These are phyloP conservation scores for Epistrophe grossulariae DNA, from an alignment of 2,888 invertebrate species.

Conservation along the genomic window DNA sequence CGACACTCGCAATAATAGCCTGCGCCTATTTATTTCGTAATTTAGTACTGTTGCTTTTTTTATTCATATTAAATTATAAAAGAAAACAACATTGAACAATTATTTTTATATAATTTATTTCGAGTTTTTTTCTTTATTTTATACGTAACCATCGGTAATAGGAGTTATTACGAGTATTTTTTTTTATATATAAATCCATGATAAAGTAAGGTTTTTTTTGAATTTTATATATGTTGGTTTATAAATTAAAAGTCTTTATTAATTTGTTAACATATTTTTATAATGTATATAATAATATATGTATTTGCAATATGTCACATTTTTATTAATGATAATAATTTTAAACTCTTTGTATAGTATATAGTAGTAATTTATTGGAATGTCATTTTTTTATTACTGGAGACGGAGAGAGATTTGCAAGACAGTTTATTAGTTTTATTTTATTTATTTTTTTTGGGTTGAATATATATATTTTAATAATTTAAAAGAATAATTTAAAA, in stretches of 20 bases:
- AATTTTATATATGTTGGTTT: conserved; percentile 25
- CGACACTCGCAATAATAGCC: too few relatives aligned
- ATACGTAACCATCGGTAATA: conserved; percentile 66
- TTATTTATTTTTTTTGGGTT: not conserved
- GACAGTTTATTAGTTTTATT: conserved; percentile 17
- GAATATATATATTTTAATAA: conserved; percentile 2
- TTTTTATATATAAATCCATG: conserved; percentile 59
- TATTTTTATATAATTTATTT: conserved; percentile 52
- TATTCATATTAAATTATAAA: not conserved
- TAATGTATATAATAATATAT: conserved; percentile 22
- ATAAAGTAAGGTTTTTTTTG: conserved; percentile 52
- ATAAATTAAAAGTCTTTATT: conserved; percentile 50
- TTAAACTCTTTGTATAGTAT: conserved; percentile 46
- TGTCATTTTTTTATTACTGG: conserved; percentile 50
- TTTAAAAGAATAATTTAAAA: not conserved
- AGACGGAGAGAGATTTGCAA: conserved; percentile 39
- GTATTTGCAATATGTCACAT: conserved; percentile 57
- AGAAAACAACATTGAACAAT: not conserved
- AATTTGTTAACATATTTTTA: conserved; percentile 29
- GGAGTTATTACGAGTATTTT: conserved; percentile 48
- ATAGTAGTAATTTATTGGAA: conserved; percentile 61
- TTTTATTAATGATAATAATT: conserved; percentile 23
- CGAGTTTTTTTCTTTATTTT: conserved; percentile 60
- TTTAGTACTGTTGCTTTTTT: too few relatives aligned
- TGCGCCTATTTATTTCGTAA: too few relatives aligned